A percentile compares a stretch with the other conserved stretches of the same genome.
These are phyloP conservation scores for Pachyramphus minor DNA, from an alignment of 2,113 vertebrate genomes.

Conservation along the genomic window DNA sequence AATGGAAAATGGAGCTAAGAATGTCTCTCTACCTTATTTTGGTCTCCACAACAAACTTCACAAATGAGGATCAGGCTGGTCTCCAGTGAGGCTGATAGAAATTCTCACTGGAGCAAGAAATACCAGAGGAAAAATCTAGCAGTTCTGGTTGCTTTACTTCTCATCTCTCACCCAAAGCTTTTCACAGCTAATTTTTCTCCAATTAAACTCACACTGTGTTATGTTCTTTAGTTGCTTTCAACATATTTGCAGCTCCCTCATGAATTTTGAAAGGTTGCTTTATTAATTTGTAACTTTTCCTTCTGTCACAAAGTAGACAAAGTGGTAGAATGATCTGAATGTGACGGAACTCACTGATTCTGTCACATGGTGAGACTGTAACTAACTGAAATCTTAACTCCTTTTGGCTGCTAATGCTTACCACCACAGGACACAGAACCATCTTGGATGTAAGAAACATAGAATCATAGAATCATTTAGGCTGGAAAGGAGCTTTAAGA, in stretches of 20 bases:
- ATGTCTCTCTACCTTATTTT: neutral
- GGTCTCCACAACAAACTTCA: neutral
- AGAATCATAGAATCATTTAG: neutral
- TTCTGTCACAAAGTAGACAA: neutral
- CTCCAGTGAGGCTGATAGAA: neutral
- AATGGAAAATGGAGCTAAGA: neutral
- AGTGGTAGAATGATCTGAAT: neutral
- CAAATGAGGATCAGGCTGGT: neutral
- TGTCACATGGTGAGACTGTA: neutral
- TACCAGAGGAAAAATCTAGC: neutral
- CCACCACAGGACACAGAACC: neutral
- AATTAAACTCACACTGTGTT: neutral
- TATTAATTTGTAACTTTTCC: neutral
- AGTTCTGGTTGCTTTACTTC: neutral
- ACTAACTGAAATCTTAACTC: neutral
- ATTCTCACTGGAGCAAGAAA: neutral
- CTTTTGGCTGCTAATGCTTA: neutral
- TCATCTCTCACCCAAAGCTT: neutral
- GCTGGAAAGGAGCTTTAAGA: neutral
- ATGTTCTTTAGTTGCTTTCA: neutral
- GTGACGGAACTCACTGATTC: neutral
- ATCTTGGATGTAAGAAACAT: neutral
- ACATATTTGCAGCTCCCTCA: neutral
- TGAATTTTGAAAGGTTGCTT: neutral
- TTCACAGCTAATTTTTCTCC: neutral